Percentiles rank a stretch among this genome's conserved stretches.
Evolutionary conservation across 2,797 vertebrate genomes (phyloP).

Genomic region (Trematomus bernacchii): DNA sequence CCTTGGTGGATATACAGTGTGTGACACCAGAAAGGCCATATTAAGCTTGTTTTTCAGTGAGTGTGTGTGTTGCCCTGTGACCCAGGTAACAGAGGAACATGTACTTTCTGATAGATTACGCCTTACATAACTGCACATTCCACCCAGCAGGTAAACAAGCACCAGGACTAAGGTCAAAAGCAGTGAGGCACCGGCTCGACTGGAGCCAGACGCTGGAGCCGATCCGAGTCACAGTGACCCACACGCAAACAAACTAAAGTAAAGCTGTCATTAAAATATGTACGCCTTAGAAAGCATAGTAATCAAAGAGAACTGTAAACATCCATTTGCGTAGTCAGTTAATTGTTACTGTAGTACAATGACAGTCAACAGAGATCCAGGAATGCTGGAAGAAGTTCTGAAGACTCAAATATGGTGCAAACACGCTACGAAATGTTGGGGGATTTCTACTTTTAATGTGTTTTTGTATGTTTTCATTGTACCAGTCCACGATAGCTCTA

Average conservation of each 20-base stretch:
- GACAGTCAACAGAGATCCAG: slow-evolving; percentile 17
- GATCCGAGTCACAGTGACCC: slow-evolving; percentile 44
- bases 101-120: slow-evolving; percentile 73
- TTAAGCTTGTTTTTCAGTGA: slow-evolving; percentile 45
- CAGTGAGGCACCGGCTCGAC: slow-evolving; percentile 22
- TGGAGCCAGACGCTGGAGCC: slow-evolving; percentile 28
- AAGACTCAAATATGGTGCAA: slow-evolving; percentile 1
- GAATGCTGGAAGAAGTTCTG: slow-evolving; percentile 31
- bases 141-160: slow-evolving; percentile 75
- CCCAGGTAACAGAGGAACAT: slow-evolving; percentile 61
- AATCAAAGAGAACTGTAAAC: slow-evolving; percentile 40
- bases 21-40: slow-evolving; percentile 10
- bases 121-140: slow-evolving; percentile 72
- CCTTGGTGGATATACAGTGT: neutral
- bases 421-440: neutral
- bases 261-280: slow-evolving; percentile 43
- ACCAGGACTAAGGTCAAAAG: slow-evolving; percentile 54
- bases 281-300: slow-evolving; percentile 41
- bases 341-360: slow-evolving; percentile 31
- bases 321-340: slow-evolving; percentile 41
- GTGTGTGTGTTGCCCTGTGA: slow-evolving; percentile 47
- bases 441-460: neutral
- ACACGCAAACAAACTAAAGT: slow-evolving; percentile 29
- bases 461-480: neutral
- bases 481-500: neutral